A percentile compares a stretch with the other conserved stretches of the same genome.
phyloP scores from a whole-genome alignment of 1,140 invertebrate genomes.

The Grapholita molesta region DNA sequence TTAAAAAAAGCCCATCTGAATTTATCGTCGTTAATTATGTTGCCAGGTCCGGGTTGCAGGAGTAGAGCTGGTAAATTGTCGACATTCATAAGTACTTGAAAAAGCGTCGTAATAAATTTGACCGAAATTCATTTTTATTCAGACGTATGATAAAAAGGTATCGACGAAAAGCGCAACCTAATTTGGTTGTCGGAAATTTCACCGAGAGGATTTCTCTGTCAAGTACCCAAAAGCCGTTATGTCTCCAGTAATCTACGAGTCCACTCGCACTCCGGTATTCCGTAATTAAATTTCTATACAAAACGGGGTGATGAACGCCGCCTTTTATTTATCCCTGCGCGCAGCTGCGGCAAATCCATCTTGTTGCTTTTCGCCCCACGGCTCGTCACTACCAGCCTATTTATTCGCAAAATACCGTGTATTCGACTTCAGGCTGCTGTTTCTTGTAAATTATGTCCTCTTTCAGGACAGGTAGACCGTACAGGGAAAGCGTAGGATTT shows the following conservation, averaged over 20 bases:
- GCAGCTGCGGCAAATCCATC: conserved; percentile 9
- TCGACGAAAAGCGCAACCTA: neutral
- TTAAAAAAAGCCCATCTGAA: too few species aligned
- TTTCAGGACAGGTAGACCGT: too few species aligned
- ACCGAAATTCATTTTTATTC: too few species aligned
- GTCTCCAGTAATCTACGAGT: neutral
- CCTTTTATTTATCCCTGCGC: neutral
- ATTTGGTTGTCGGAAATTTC: neutral
- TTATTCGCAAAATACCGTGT: neutral
- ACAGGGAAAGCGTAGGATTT: too few species aligned
- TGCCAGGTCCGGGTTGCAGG: too few species aligned
- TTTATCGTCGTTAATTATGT: too few species aligned
- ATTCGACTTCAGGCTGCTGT: neutral
- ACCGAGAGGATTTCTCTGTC: neutral
- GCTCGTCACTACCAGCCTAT: neutral
- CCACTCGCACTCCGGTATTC: neutral
- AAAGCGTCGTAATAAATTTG: too few species aligned
- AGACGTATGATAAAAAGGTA: too few species aligned
- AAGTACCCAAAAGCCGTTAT: neutral
- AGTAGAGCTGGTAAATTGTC: too few species aligned
- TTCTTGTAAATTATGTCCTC: too few species aligned
- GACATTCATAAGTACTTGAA: too few species aligned
- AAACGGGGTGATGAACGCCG: neutral
- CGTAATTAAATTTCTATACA: conserved; percentile 1
- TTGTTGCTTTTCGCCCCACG: neutral